Percentiles rank a stretch among this genome's conserved stretches.
Evolutionary conservation across 2,797 vertebrate species (phyloP).

Genomic region (Falco biarmicus): DNA sequence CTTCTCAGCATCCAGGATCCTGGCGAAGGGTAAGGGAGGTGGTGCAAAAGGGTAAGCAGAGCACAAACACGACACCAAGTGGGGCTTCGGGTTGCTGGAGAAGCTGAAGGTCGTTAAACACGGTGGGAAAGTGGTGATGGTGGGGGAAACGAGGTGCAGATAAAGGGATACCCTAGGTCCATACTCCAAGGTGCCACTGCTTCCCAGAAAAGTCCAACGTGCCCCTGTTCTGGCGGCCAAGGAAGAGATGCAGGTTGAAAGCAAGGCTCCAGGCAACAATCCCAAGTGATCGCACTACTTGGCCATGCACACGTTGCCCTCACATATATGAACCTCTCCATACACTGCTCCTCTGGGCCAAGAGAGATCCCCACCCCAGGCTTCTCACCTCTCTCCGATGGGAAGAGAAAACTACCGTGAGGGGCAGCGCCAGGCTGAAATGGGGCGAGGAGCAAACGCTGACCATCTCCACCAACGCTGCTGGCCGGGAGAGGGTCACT

Average conservation of each 20-base stretch:
- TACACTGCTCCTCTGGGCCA: not conserved
- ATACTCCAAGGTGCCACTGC: not conserved
- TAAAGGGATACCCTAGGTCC: not conserved
- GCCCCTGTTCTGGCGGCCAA: not conserved
- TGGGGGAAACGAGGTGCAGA: not conserved
- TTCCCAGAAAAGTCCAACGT: not conserved
- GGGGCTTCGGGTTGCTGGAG: not conserved
- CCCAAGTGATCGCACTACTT: not conserved
- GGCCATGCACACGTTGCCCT: fast-evolving
- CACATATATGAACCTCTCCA: fast-evolving
- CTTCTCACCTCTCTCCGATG: not conserved
- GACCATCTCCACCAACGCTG: not conserved
- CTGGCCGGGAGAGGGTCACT: not conserved
- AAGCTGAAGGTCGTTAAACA: not conserved
- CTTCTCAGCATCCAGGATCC: not conserved
- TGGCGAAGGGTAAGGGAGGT: not conserved
- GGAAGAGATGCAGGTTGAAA: not conserved
- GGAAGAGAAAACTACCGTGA: not conserved
- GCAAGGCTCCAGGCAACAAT: not conserved
- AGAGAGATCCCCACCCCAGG: not conserved
- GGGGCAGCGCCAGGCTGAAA: not conserved
- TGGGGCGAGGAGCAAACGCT: not conserved
- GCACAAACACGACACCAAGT: not conserved
- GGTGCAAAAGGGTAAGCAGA: not conserved
- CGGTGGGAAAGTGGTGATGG: fast-evolving